Percentiles rank a stretch among this genome's conserved stretches.
Evolutionary conservation across 2,888 invertebrate genomes (phyloP).

Genomic region (Colostygia pectinataria): DNA sequence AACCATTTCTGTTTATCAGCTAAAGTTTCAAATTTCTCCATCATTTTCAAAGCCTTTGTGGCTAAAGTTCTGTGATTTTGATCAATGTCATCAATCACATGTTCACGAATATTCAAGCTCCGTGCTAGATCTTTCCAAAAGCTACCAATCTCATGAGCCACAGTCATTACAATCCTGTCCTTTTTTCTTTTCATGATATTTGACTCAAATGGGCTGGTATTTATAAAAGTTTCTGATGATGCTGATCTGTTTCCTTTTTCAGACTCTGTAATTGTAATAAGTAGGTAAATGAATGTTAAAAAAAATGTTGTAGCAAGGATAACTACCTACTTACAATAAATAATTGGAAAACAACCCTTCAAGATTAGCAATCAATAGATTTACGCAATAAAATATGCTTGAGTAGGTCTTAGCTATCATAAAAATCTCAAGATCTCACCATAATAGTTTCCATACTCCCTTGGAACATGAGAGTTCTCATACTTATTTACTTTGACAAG

Average conservation of each 20-base stretch:
- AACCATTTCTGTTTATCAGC: slow-evolving; percentile 68
- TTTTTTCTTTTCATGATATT: slow-evolving; percentile 51
- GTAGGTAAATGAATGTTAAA: no score
- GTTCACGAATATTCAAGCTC: slow-evolving; percentile 62
- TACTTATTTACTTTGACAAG: slow-evolving; percentile 52
- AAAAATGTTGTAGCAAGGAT: no score
- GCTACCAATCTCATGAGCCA: slow-evolving; percentile 62
- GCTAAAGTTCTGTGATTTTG: slow-evolving; percentile 40
- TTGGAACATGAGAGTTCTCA: slow-evolving; percentile 47
- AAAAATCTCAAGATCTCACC: slow-evolving; percentile 50
- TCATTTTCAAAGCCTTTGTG: slow-evolving; percentile 54
- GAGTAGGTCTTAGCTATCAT: no score
- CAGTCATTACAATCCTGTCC: slow-evolving; percentile 55
- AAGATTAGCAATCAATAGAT: no score
- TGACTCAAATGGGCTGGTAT: slow-evolving; percentile 40
- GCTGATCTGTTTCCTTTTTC: slow-evolving; percentile 33
- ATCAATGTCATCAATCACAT: slow-evolving; percentile 64
- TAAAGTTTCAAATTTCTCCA: slow-evolving; percentile 51
- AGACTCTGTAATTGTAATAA: slow-evolving; percentile 11
- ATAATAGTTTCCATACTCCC: slow-evolving; percentile 48
- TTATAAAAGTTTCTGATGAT: slow-evolving; percentile 34
- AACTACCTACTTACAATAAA: not conserved
- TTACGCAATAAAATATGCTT: no score
- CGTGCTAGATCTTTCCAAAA: slow-evolving; percentile 68
- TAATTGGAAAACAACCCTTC: no score